A percentile compares a stretch with the other conserved stretches of the same genome.
phyloP scores from a whole-genome alignment of 2,888 invertebrate genomes.

The Thyatira batis region DNA sequence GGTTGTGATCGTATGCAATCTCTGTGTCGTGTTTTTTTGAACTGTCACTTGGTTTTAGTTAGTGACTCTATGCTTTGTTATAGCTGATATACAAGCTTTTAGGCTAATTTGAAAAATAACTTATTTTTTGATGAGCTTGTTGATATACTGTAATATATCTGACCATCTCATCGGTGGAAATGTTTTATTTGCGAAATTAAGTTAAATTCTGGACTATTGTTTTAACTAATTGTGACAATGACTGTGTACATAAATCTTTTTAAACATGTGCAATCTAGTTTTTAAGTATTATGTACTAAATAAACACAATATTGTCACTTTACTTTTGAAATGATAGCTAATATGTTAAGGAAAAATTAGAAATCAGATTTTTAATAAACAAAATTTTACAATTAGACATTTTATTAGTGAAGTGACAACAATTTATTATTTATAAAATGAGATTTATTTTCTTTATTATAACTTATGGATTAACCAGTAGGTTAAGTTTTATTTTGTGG shows the following conservation, averaged over 20 bases:
- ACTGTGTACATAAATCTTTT: slow-evolving; percentile 21
- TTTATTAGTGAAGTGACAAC: neutral
- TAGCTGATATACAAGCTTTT: neutral
- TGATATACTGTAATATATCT: neutral
- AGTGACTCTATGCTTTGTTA: neutral
- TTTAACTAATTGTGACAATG: slow-evolving; percentile 1
- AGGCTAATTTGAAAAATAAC: neutral
- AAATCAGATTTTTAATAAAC: neutral
- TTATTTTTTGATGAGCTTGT: neutral
- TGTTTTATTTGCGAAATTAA: neutral
- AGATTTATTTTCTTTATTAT: neutral
- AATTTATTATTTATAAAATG: neutral
- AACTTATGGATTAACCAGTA: slow-evolving; percentile 1
- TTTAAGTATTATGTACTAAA: slow-evolving; percentile 7
- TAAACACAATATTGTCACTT: neutral
- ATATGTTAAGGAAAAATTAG: neutral
- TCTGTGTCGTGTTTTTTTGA: slow-evolving; percentile 31
- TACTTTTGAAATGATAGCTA: neutral
- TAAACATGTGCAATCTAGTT: slow-evolving; percentile 34
- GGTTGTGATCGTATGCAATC: slow-evolving; percentile 65
- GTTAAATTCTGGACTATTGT: neutral
- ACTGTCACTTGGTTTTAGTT: too few relatives aligned
- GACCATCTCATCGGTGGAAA: neutral
- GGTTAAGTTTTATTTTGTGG: slow-evolving; percentile 1
- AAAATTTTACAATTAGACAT: neutral